Evolutionary conservation across 2,113 vertebrate genomes (phyloP).

Genomic region (Polyodon spathula): DNA sequence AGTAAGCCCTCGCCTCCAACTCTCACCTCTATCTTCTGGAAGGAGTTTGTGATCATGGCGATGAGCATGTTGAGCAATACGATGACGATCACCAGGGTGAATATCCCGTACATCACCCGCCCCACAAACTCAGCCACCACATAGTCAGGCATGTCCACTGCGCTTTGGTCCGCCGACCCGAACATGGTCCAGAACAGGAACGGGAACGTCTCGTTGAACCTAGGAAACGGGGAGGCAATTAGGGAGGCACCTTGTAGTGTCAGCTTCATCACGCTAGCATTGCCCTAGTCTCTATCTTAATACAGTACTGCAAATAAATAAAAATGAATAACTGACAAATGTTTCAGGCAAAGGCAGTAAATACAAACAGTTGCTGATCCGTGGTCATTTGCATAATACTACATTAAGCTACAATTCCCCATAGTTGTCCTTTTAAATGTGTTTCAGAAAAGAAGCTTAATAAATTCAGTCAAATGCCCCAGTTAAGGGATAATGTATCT

Average conservation of each 20-base stretch:
- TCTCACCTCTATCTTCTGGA: constrained; percentile 80
- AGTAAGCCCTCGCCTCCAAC: background rate
- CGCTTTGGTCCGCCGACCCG: constrained; percentile 65
- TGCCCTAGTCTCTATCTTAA: too few species aligned
- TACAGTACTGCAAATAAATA: too few species aligned
- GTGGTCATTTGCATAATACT: too few species aligned
- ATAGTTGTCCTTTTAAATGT: too few species aligned
- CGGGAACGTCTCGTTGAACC: constrained; percentile 78
- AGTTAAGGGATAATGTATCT: too few species aligned
- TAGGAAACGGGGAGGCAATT: constrained; percentile 25
- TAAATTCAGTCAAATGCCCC: too few species aligned
- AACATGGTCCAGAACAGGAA: constrained; percentile 94
- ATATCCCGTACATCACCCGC: constrained; percentile 71
- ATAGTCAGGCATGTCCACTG: constrained; percentile 72
- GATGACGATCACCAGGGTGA: constrained; percentile 78
- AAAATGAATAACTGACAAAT: too few species aligned
- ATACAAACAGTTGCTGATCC: too few species aligned
- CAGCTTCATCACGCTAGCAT: too few species aligned
- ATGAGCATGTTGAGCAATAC: constrained; percentile 85
- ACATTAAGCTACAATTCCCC: too few species aligned
- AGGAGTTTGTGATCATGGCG: constrained; percentile 88
- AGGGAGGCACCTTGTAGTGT: background rate
- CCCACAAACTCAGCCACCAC: constrained; percentile 68
- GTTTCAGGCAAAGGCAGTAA: too few species aligned
- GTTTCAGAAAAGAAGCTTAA: too few species aligned